These are phyloP conservation scores for Cyprinodon tularosa DNA, from an alignment of 2,113 vertebrate genomes.

Conservation along the genomic window DNA sequence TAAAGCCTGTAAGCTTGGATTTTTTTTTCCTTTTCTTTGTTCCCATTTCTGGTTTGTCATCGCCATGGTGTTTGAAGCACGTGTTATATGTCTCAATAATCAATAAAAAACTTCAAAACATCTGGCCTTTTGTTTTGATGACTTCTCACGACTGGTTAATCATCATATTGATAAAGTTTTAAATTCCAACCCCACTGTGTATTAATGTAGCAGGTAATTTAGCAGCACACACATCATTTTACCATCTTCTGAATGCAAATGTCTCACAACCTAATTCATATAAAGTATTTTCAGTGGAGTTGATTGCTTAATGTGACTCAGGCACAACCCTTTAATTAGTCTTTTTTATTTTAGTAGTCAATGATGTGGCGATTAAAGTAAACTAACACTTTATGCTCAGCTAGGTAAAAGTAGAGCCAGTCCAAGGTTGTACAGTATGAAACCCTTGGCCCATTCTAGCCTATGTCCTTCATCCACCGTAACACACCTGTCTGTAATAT, in stretches of 20 bases:
- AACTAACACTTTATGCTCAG: conserved; percentile 3
- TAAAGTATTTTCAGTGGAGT: conserved; percentile 38
- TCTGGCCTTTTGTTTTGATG: conserved; percentile 15
- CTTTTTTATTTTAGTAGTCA: conserved; percentile 1
- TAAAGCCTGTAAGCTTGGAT: conserved; percentile 24
- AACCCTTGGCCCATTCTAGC: background rate
- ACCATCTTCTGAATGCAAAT: background rate
- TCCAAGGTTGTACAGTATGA: background rate
- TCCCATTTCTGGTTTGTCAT: background rate
- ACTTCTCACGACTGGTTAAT: background rate
- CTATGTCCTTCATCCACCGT: background rate
- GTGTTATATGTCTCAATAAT: conserved; percentile 23
- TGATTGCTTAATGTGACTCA: conserved; percentile 46
- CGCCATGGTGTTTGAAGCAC: conserved; percentile 5
- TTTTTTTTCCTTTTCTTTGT: background rate
- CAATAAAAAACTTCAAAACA: conserved; percentile 50
- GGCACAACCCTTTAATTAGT: conserved; percentile 30
- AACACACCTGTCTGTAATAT: background rate
- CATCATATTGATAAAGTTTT: background rate
- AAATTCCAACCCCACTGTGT: background rate
- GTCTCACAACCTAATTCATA: conserved; percentile 7
- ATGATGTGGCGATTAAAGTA: background rate
- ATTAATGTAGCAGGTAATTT: background rate
- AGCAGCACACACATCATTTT: background rate
- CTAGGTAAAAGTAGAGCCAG: background rate